Conservation (phyloP, 2,888 invertebrate species). For the Dryobotodes eremita region DNA sequence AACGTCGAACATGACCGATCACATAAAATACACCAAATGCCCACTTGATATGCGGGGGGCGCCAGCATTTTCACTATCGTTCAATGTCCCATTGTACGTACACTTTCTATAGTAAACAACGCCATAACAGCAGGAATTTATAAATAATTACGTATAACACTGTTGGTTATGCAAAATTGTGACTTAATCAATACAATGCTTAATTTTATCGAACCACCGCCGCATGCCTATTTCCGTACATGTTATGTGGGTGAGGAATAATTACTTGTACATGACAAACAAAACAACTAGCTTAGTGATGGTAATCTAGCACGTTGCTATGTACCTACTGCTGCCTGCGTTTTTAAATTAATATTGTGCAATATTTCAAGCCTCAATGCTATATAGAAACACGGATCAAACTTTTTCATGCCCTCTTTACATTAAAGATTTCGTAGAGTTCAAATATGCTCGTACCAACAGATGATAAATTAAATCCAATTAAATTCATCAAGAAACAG, state of each 20-base stretch:
- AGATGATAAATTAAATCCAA: neutral
- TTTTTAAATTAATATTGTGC: slow-evolving; percentile 20
- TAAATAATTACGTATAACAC: slow-evolving; percentile 73
- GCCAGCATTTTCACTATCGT: slow-evolving; percentile 87
- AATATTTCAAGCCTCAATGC: neutral
- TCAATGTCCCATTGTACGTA: slow-evolving; percentile 84
- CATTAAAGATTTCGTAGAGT: neutral
- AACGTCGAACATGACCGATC: slow-evolving; percentile 67
- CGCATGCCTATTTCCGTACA: slow-evolving; percentile 50
- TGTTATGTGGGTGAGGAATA: slow-evolving; percentile 61
- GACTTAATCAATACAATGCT: slow-evolving; percentile 68
- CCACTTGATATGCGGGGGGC: slow-evolving; percentile 80
- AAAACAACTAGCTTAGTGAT: slow-evolving; percentile 49
- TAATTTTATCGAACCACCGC: slow-evolving; percentile 38
- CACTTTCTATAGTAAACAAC: slow-evolving; percentile 87
- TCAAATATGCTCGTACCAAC: neutral
- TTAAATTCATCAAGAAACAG: slow-evolving; percentile 31
- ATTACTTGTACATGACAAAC: slow-evolving; percentile 58
- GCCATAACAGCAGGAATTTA: slow-evolving; percentile 74
- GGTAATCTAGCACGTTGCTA: slow-evolving; percentile 28
- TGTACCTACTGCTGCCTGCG: slow-evolving; percentile 5
- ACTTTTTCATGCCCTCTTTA: neutral
- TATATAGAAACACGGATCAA: neutral
- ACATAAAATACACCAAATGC: slow-evolving; percentile 71
- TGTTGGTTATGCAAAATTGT: slow-evolving; percentile 65